A percentile compares a stretch with the other conserved stretches of the same genome.
These are phyloP conservation scores for Pelobates cultripes DNA, from an alignment of 2,797 vertebrate species.

Conservation along the genomic window DNA sequence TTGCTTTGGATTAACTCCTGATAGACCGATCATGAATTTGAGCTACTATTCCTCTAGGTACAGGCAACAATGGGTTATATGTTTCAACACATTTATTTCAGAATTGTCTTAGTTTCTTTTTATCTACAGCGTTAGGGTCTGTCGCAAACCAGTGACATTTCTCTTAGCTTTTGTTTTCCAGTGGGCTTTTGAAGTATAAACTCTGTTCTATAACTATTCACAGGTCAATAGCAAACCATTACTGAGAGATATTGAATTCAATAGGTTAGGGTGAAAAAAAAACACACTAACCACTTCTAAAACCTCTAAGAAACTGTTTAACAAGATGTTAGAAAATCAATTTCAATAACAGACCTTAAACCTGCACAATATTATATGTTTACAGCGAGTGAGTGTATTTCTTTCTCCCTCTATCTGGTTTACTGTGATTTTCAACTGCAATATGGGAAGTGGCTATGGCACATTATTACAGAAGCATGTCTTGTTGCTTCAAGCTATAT, in stretches of 20 bases:
- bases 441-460: constrained; percentile 23
- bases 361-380: constrained; percentile 56
- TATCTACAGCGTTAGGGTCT: neutral
- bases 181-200: constrained; percentile 27
- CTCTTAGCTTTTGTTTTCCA: constrained; percentile 17
- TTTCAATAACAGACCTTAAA: constrained; percentile 60
- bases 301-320: constrained; percentile 50
- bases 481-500: constrained; percentile 33
- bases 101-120: neutral
- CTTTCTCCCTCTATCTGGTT: constrained; percentile 1
- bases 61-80: too few species aligned
- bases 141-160: neutral
- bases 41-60: too few species aligned
- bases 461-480: constrained; percentile 41
- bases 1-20: too few species aligned
- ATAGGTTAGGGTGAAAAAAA: constrained; percentile 29
- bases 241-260: constrained; percentile 42
- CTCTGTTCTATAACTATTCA: constrained; percentile 34
- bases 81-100: neutral
- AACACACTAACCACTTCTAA: constrained; percentile 33
- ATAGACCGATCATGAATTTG: too few species aligned
- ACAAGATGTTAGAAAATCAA: constrained; percentile 58
- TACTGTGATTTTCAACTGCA: constrained; percentile 27
- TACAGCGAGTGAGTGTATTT: constrained; percentile 36
- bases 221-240: constrained; percentile 51